A percentile compares a stretch with the other conserved stretches of the same genome.
Evolutionary conservation across 92 coral and sea anemone genomes (phyloP).

Genomic region (Scolanthus callimorphus): DNA sequence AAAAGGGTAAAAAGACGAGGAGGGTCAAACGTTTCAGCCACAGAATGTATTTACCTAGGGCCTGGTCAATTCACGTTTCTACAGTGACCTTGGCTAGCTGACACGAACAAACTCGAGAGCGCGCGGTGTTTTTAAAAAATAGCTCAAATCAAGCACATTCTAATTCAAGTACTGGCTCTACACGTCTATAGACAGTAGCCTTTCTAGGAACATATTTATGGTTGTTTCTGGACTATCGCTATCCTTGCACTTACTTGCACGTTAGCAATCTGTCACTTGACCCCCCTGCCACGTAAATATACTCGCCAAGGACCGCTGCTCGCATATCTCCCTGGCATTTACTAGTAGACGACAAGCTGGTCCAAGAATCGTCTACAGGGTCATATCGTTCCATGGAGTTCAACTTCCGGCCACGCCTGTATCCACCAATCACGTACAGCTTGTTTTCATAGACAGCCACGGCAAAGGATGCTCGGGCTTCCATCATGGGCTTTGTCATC

Average conservation of each 20-base stretch:
- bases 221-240: too few relatives aligned
- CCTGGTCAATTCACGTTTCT: too few relatives aligned
- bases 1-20: too few relatives aligned
- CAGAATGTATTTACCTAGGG: too few relatives aligned
- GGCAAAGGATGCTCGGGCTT: slow-evolving; percentile 89
- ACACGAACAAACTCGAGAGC: too few relatives aligned
- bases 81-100: too few relatives aligned
- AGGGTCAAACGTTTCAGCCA: too few relatives aligned
- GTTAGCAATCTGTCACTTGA: slow-evolving; percentile 90
- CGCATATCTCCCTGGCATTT: slow-evolving; percentile 96
- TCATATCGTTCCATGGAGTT: slow-evolving; percentile 92
- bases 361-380: slow-evolving; percentile 73
- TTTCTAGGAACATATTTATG: too few relatives aligned
- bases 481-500: slow-evolving; percentile 56
- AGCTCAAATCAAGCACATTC: background rate
- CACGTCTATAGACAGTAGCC: too few relatives aligned
- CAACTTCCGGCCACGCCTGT: slow-evolving; percentile 82
- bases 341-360: slow-evolving; percentile 53
- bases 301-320: slow-evolving; percentile 91
- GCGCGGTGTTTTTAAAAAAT: too few relatives aligned
- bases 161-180: too few relatives aligned
- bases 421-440: slow-evolving; percentile 94
- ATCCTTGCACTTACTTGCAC: slow-evolving; percentile 88
- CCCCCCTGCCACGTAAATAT: slow-evolving; percentile 97
- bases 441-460: slow-evolving; percentile 68